These are phyloP conservation scores for Gryon sp. DNA, from an alignment of 1,140 invertebrate species.

Conservation along the genomic window DNA sequence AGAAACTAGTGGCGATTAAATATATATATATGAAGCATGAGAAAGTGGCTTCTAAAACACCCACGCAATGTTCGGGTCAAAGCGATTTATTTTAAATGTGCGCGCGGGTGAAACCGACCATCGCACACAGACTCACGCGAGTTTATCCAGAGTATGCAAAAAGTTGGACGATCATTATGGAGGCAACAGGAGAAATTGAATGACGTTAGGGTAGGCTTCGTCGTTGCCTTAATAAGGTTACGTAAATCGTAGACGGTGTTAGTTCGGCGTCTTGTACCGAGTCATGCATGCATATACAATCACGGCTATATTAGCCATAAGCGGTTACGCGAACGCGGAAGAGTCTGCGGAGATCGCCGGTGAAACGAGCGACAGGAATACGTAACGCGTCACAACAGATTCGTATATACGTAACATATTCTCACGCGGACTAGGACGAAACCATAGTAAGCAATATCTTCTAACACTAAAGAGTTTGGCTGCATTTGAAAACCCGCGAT, in stretches of 20 bases:
- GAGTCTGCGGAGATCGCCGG: slow-evolving; percentile 59
- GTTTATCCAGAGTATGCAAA: slow-evolving; percentile 50
- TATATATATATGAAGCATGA: no score
- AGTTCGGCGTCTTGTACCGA: slow-evolving; percentile 43
- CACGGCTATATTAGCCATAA: slow-evolving; percentile 63
- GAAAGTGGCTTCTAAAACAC: slow-evolving; percentile 57
- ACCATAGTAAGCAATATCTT: no score
- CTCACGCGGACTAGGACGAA: slow-evolving; percentile 39
- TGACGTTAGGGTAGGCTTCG: slow-evolving; percentile 37
- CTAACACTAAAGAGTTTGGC: not conserved
- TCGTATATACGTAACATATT: slow-evolving; percentile 51
- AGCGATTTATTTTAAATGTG: slow-evolving; percentile 59
- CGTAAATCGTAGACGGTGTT: slow-evolving; percentile 51
- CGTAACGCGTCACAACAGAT: slow-evolving; percentile 59
- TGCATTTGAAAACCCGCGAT: not conserved
- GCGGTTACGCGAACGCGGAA: slow-evolving; percentile 66
- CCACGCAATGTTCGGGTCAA: slow-evolving; percentile 52
- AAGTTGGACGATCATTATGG: slow-evolving; percentile 50
- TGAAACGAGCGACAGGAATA: slow-evolving; percentile 57
- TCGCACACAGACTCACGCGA: no score
- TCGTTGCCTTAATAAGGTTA: slow-evolving; percentile 63
- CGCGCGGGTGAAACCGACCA: slow-evolving; percentile 46
- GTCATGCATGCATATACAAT: slow-evolving; percentile 63
- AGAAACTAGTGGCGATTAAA: no score
- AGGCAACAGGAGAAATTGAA: slow-evolving; percentile 49